These are phyloP conservation scores for Parapsyche elsis DNA, from an alignment of 1,140 invertebrate genomes.

Conservation along the genomic window DNA sequence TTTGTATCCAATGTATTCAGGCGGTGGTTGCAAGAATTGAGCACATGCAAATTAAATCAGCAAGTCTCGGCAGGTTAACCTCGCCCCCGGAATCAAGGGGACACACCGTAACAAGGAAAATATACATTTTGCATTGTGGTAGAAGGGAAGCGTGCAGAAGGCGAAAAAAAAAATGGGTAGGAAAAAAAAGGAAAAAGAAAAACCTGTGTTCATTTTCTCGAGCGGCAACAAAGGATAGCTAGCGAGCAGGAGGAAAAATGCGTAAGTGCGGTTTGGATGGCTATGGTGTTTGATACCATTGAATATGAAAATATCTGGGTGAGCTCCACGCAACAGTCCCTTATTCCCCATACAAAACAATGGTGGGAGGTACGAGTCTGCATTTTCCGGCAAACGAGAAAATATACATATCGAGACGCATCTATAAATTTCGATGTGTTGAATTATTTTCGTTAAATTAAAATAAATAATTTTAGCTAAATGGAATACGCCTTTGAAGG, in stretches of 20 bases:
- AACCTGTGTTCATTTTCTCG: slow-evolving; percentile 16
- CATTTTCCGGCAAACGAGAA: slow-evolving; percentile 39
- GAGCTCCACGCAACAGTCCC: slow-evolving; percentile 43
- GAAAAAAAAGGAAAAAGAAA: slow-evolving; percentile 9
- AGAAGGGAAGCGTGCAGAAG: neutral
- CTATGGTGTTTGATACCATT: slow-evolving; percentile 36
- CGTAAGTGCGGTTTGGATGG: slow-evolving; percentile 13
- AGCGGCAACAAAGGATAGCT: neutral
- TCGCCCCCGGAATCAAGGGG: slow-evolving; percentile 12
- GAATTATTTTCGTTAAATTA: neutral
- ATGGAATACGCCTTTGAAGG: too few species aligned
- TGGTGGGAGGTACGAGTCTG: neutral
- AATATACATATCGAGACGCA: slow-evolving; percentile 46
- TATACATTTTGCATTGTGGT: slow-evolving; percentile 23
- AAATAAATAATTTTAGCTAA: too few species aligned
- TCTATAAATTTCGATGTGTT: neutral
- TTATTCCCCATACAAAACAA: slow-evolving; percentile 51
- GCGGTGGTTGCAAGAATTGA: slow-evolving; percentile 12
- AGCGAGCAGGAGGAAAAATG: slow-evolving; percentile 8
- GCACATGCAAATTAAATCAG: slow-evolving; percentile 38
- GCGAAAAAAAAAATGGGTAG: neutral
- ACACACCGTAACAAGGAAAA: slow-evolving; percentile 29
- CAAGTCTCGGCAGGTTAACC: slow-evolving; percentile 27
- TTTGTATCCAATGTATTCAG: neutral
- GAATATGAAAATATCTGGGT: slow-evolving; percentile 48